Conservation (phyloP, 2,888 invertebrate species). For the Arrhopalites spinosus region DNA sequence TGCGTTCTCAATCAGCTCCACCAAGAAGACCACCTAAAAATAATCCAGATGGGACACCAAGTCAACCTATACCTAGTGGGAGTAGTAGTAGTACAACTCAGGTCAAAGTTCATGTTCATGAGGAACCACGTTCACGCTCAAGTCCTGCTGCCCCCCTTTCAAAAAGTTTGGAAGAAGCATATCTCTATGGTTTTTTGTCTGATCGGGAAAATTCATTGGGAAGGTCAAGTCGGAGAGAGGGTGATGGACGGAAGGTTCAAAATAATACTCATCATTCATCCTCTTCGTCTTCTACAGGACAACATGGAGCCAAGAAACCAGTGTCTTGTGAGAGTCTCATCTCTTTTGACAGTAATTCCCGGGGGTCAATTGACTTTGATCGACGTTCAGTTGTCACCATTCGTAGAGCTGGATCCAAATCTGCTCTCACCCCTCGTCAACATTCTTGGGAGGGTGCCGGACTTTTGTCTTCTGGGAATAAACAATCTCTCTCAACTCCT, state of each 20-base stretch:
- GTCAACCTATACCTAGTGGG: not conserved
- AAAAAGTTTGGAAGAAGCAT: constrained; percentile 53
- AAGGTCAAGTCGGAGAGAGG: not conserved
- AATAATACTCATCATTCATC: not conserved
- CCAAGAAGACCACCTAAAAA: constrained; percentile 46
- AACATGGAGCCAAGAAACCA: constrained; percentile 57
- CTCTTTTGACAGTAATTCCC: constrained; percentile 58
- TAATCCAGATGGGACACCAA: not conserved
- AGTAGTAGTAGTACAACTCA: constrained; percentile 44
- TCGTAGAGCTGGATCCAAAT: constrained; percentile 51
- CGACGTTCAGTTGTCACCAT: constrained; percentile 57
- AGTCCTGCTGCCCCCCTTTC: constrained; percentile 50
- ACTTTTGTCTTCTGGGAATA: not conserved
- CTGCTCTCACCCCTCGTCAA: constrained; percentile 42
- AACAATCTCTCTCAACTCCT: constrained; percentile 44
- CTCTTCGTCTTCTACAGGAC: constrained; percentile 6
- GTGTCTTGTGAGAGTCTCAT: constrained; percentile 63
- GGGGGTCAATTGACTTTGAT: constrained; percentile 62
- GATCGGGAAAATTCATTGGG: not conserved
- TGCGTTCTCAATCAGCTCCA: constrained; percentile 52
- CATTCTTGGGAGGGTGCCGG: constrained; percentile 42
- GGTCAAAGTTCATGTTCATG: constrained; percentile 56
- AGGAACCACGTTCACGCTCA: constrained; percentile 51
- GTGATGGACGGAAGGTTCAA: not conserved
- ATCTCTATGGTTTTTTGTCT: constrained; percentile 52